These are phyloP conservation scores for Neelides folsomi DNA, from an alignment of 2,888 invertebrate genomes.

Conservation along the genomic window DNA sequence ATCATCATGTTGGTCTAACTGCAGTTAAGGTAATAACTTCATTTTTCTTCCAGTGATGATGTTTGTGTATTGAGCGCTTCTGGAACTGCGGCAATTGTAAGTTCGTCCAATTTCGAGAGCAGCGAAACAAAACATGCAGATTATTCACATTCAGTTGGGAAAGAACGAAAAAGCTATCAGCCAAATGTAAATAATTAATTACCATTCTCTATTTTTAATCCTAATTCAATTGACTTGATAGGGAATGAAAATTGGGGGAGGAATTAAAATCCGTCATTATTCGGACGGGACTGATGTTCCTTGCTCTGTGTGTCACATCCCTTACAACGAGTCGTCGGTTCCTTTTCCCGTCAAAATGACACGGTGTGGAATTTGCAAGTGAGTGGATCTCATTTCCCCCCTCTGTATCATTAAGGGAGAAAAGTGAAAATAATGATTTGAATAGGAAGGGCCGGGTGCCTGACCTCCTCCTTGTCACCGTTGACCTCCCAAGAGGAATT, in stretches of 20 bases:
- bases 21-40: constrained; percentile 6
- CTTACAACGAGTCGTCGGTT: constrained; percentile 58
- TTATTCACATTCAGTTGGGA: too few relatives aligned
- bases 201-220: too few relatives aligned
- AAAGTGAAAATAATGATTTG: too few relatives aligned
- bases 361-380: constrained; percentile 60
- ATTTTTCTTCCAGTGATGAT: constrained; percentile 58
- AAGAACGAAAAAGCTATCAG: too few relatives aligned
- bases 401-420: too few relatives aligned
- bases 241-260: too few relatives aligned
- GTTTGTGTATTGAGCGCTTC: constrained; percentile 85
- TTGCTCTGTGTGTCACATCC: constrained; percentile 62
- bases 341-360: constrained; percentile 60
- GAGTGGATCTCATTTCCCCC: too few relatives aligned
- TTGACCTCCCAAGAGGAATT: constrained; percentile 66
- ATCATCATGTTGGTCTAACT: not conserved
- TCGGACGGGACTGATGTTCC: constrained; percentile 5
- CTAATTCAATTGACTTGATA: too few relatives aligned
- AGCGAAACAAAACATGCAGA: not conserved
- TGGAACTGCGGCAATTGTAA: constrained; percentile 75
- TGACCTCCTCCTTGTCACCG: constrained; percentile 75
- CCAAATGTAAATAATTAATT: too few relatives aligned
- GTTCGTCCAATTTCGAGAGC: constrained; percentile 34
- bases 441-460: constrained; percentile 77
- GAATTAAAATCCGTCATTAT: not conserved